Evolutionary conservation across 2,888 invertebrate species (phyloP), one percentile per base, ranked within the genome.

Genomic region (Drosophila anomalata): DNA sequence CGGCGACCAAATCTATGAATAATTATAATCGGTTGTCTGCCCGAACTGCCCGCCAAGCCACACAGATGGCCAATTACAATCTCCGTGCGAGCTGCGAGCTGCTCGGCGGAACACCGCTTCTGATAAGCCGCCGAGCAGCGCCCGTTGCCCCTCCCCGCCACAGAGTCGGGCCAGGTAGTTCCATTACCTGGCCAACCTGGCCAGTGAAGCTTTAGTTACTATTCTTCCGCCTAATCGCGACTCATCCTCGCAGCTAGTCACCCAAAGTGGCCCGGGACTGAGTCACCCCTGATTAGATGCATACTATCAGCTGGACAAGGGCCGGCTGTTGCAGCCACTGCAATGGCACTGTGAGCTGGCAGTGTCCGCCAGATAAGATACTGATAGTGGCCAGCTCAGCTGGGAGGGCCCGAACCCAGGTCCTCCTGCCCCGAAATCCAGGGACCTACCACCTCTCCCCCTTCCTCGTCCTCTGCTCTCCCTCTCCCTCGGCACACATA

Each of bases 1-100:
- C 29, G 22, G 65, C 46, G 47, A 39, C 46, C 65, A 52, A 29
- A 48, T 46, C 20, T 29, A 31, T n/a, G 52, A 39, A 63, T 14
- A 60, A 14, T 58, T 4, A 4, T 24, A 17, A 1, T 17, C 17
- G 17, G 17, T 17, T 4, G 22, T 4, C 22, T 22, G 22, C 22
- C 22, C 22, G 22, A 4, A 24, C 22, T 24, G 22, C 22, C 3
- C 22, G 0, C 22, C 22, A 24, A 24, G 4, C 5, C 22, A 24
- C 5, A 24, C 22, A 24, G 22, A 24, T 24, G 39, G 39, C 51
- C 77, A 77, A 74, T 75, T 78, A 79, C 71, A 75, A 79, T 78
- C 79, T 75, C 63, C 29, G 60, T 73, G 68, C 17, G 17, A 17
- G 17, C 17, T 17, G 17, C 17, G 17, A 17, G 17, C 17, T 17